Evolutionary conservation across 2,888 invertebrate genomes (phyloP), one percentile per base, ranked within the genome.

Genomic region (Drosophila sordidula): DNA sequence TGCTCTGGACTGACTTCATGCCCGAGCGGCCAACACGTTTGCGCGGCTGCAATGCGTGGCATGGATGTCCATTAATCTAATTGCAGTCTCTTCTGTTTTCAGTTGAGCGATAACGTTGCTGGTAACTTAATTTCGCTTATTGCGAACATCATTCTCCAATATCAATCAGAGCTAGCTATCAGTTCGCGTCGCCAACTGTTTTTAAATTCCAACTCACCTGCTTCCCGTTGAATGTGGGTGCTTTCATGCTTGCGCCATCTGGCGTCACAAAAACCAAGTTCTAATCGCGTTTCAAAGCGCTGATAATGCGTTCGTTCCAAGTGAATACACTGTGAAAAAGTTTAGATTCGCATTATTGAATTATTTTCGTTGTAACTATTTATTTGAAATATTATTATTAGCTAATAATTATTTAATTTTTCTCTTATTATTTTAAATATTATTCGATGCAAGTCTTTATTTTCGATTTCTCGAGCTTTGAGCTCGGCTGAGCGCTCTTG

Each of bases 61-160:
- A 76, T 55, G 46, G 56, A 36, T 46, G 59, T 44, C 47, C 75
- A 75, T 75, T 75, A 75, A 64, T 71, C 54, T 75, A 75, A 75
- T 75, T 75, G 71, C 52, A 12, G 38, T 55, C 18, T 18, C 2
- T 46, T 9, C 18, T 22, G 22, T 2, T 26, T 26, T 29, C 29
- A 6, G 18, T 51, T 47, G 32, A 22, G 11, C 38, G 81, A 78
- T 76, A 81, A 73, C 34, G 58, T 25, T 12, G 22, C 45, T 18
- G 44, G 29, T 18, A 58, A 62, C 47, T 50, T 18, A 45, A 46
- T 49, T 55, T 67, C 26, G 29, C 32, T 41, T 39, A 50, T 50
- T 36, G 18, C 18, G 54, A 46, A 84, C 83, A 84, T 50, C 59
- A 22, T 79, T 84, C 57, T 67, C 11, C 78, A 84, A 81, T 79